Base-by-base conservation (phyloP, 2,113 vertebrate genomes). In the Todiramphus saurophagus region DNA sequence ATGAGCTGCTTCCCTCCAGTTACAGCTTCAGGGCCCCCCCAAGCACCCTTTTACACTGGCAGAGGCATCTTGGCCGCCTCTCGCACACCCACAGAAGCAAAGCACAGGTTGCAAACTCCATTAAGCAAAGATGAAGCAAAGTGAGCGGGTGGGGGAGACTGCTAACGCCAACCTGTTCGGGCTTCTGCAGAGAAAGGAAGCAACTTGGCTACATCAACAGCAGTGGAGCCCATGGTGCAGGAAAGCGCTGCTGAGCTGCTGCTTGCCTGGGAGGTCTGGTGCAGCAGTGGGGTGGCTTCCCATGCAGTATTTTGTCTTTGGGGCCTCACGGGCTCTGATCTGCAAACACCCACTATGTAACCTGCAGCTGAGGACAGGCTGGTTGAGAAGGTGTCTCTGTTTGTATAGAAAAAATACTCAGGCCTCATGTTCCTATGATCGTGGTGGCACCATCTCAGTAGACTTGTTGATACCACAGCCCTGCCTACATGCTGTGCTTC, bases 331-430 rank as follows among this genome's bases (percentile, higher is more conserved):
- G 43, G 50, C 60, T 94, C 59, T 58, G 18, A 56, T 55, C 23
- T 74, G 35, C 80, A 30, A 82, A 8, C 30, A 20, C 8, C 13
- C 35, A 7, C 53, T 1, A 0, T 28, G 51, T 48, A 1, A 6
- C 23, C 76, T 1, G 1, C 88, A 80, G 79, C 72, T 2, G 13
- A 92, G 72, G 62, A 60, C 51, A 27, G 66, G 41, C 13, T 4
- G 60, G 41, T 24, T 74, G 83, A 27, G 55, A 83, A 41, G 50
- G 67, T 43, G 89, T 74, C 86, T 66, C 83, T 55, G 63, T 62
- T 58, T 23, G 15, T 41, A 16, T 11, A 46, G 63, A 50, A 58
- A 64, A 86, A 76, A 43, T 13, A 69, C 64, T 84, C 63, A n/a
- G 73, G 86, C 92, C 33, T 74, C 46, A 19, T 1, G 2, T 67